A percentile compares a stretch with the other conserved stretches of the same genome.
Evolutionary conservation across 1,140 invertebrate species (phyloP).

Genomic region (Phymastichus coffea): DNA sequence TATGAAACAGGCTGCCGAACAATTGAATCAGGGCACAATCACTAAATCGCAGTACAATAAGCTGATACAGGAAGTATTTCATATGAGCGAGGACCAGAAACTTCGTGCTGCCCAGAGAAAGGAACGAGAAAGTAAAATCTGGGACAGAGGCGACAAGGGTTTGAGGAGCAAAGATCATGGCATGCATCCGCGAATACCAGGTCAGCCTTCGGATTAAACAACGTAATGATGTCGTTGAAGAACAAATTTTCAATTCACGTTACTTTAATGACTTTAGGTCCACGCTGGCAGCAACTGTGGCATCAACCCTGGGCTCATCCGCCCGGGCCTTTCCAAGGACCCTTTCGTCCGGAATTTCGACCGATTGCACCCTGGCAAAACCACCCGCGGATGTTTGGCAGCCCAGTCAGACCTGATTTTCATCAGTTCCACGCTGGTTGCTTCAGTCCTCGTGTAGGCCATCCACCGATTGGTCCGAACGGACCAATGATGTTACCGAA

Average conservation of each 20-base stretch:
- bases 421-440: slow-evolving; percentile 46
- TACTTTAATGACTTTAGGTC: slow-evolving; percentile 25
- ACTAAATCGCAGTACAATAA: slow-evolving; percentile 78
- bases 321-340: slow-evolving; percentile 40
- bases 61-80: slow-evolving; percentile 74
- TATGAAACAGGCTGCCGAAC: slow-evolving; percentile 79
- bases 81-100: slow-evolving; percentile 78
- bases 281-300: slow-evolving; percentile 52
- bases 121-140: slow-evolving; percentile 50
- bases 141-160: slow-evolving; percentile 20
- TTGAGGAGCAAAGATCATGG: slow-evolving; percentile 21
- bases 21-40: slow-evolving; percentile 73
- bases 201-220: not conserved
- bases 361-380: slow-evolving; percentile 51
- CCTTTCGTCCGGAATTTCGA: slow-evolving; percentile 46
- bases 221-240: not conserved
- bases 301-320: slow-evolving; percentile 50
- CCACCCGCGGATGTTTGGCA: slow-evolving; percentile 44
- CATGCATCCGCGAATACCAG: slow-evolving; percentile 19
- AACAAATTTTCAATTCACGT: slow-evolving; percentile 38
- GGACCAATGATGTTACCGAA: slow-evolving; percentile 46
- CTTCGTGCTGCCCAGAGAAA: slow-evolving; percentile 72
- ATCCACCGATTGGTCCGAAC: slow-evolving; percentile 43
- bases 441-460: slow-evolving; percentile 48
- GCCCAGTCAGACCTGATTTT: slow-evolving; percentile 47